Evolutionary conservation across 2,888 invertebrate genomes (phyloP).

Genomic region (Prosopocoilus inquinatus): DNA sequence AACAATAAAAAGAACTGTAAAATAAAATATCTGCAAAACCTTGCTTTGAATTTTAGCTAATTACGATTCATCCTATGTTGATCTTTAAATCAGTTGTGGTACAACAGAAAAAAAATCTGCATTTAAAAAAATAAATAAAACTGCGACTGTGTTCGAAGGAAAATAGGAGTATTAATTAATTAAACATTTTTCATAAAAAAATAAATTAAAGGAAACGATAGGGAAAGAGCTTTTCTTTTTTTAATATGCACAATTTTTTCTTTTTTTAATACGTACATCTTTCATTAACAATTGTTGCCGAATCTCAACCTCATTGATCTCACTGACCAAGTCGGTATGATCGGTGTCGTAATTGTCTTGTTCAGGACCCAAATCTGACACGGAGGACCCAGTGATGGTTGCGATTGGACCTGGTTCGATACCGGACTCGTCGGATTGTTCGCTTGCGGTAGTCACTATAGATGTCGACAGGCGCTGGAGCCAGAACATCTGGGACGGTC

Average conservation of each 20-base stretch:
- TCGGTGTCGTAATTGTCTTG: constrained; percentile 73
- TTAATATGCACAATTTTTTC: neutral
- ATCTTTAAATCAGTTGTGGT: too few relatives aligned
- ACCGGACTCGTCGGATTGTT: constrained; percentile 58
- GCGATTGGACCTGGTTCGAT: constrained; percentile 64
- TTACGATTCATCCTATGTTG: too few relatives aligned
- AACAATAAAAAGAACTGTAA: too few relatives aligned
- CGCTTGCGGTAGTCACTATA: constrained; percentile 42
- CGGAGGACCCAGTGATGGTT: constrained; percentile 71
- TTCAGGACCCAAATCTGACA: constrained; percentile 48
- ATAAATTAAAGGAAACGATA: constrained; percentile 7
- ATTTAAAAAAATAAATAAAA: too few relatives aligned
- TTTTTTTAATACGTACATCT: constrained; percentile 62
- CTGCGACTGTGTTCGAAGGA: too few relatives aligned
- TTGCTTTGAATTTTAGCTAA: too few relatives aligned
- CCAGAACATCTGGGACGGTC: constrained; percentile 48
- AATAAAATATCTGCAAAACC: too few relatives aligned
- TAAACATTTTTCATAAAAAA: too few relatives aligned
- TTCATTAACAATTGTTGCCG: constrained; percentile 68
- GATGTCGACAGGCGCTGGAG: constrained; percentile 50
- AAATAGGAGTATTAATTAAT: too few relatives aligned
- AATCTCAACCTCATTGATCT: constrained; percentile 75
- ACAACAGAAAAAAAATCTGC: too few relatives aligned
- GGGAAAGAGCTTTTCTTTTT: neutral
- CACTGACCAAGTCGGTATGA: constrained; percentile 77